Evolutionary conservation across 2,113 vertebrate genomes (phyloP).

Genomic region (Strix uralensis): DNA sequence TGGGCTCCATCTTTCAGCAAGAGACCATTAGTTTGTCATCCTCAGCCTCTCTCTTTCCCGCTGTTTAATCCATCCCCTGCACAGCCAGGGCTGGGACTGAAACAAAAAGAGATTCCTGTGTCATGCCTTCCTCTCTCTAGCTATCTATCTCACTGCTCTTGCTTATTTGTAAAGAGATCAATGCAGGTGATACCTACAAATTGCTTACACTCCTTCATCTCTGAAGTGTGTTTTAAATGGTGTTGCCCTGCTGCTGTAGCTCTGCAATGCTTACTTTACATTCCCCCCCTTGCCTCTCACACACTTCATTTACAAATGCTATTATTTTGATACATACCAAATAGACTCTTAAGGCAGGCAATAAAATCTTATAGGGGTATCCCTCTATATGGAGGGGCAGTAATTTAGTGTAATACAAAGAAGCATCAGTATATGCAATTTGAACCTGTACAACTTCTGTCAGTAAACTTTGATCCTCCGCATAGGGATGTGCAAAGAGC

Average conservation of each 20-base stretch:
- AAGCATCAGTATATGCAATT: background rate
- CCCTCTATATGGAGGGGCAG: background rate
- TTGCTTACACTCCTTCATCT: background rate
- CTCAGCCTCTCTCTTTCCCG: background rate
- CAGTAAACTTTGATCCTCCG: background rate
- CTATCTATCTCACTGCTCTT: background rate
- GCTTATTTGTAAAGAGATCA: slow-evolving; percentile 16
- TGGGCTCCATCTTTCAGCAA: background rate
- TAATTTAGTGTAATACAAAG: background rate
- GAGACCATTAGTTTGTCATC: background rate
- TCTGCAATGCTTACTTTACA: background rate
- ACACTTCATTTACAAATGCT: background rate
- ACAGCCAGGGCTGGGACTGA: background rate
- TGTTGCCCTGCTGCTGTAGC: background rate
- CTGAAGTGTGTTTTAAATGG: background rate
- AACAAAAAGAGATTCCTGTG: background rate
- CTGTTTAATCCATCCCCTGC: background rate
- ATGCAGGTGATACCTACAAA: background rate
- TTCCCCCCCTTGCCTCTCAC: background rate
- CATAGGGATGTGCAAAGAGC: background rate
- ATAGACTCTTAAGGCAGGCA: background rate
- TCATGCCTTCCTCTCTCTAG: background rate
- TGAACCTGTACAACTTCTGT: background rate
- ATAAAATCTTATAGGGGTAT: background rate
- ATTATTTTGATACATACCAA: background rate